Percentiles rank a stretch among this genome's conserved stretches.
phyloP scores from a whole-genome alignment of 2,113 vertebrate species.

The Drymodes brunneopygia region DNA sequence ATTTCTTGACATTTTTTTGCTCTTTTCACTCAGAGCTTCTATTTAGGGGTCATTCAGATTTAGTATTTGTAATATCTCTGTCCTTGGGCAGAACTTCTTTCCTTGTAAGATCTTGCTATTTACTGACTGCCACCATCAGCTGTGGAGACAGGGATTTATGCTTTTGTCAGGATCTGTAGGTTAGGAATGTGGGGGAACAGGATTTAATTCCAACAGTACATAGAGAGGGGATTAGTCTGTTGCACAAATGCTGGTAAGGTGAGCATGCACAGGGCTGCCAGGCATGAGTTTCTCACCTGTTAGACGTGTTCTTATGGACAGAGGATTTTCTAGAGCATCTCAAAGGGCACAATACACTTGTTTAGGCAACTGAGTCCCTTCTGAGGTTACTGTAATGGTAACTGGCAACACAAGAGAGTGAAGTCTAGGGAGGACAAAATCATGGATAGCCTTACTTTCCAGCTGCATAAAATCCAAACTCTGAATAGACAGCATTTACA shows the following conservation, averaged over 20 bases:
- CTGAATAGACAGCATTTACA: not conserved
- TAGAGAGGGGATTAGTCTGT: not conserved
- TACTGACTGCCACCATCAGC: not conserved
- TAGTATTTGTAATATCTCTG: not conserved
- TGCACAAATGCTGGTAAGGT: not conserved
- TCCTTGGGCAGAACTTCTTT: not conserved
- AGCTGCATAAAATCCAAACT: not conserved
- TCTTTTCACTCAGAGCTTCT: not conserved
- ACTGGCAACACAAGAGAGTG: not conserved
- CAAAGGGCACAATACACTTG: not conserved
- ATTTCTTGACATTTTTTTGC: not conserved
- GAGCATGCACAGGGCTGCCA: not conserved
- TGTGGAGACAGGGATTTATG: not conserved
- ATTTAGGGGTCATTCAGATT: not conserved
- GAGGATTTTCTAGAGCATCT: not conserved
- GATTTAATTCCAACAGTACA: not conserved
- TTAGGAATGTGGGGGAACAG: not conserved
- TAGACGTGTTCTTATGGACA: not conserved
- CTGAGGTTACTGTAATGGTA: not conserved
- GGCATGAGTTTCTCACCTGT: not conserved
- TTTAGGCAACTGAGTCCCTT: not conserved
- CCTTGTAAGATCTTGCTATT: not conserved
- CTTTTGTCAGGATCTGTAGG: not conserved
- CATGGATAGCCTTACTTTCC: not conserved
- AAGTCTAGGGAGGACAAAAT: not conserved